A percentile compares a stretch with the other conserved stretches of the same genome.
Conservation (phyloP, 2,797 vertebrate genomes). For the Mus minutoides region DNA sequence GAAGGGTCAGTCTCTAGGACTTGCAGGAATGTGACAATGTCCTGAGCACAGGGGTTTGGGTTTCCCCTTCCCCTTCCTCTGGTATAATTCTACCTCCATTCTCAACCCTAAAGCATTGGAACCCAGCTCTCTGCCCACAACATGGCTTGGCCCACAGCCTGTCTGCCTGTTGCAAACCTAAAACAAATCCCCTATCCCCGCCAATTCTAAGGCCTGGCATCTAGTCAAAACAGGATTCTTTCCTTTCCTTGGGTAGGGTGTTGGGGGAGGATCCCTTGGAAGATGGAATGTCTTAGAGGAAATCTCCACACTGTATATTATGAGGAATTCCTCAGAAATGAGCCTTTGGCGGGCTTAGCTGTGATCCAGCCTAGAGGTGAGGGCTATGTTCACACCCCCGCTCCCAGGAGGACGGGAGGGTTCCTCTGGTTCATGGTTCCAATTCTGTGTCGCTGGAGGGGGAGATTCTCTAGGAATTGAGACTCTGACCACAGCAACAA, state of each 20-base stretch:
- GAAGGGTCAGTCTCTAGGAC: background rate
- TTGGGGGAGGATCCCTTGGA: background rate
- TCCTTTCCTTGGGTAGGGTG: background rate
- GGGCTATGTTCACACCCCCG: no score
- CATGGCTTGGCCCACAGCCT: background rate
- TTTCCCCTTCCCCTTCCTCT: no score
- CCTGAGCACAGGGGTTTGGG: rapidly evolving
- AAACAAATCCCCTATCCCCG: background rate
- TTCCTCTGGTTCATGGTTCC: rapidly evolving
- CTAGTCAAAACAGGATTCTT: background rate
- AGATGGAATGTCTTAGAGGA: background rate
- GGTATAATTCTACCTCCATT: no score
- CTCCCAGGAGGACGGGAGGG: background rate
- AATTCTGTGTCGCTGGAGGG: background rate
- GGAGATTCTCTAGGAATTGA: rapidly evolving
- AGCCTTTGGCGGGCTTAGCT: background rate
- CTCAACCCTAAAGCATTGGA: background rate
- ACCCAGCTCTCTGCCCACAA: background rate
- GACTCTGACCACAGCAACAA: background rate
- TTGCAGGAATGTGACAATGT: rapidly evolving
- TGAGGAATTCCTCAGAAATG: background rate
- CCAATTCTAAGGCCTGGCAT: background rate
- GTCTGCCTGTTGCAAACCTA: no score
- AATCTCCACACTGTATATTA: background rate
- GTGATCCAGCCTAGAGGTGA: background rate